These are phyloP conservation scores for Pseudorasbora parva DNA, from an alignment of 2,113 vertebrate species.

Conservation along the genomic window DNA sequence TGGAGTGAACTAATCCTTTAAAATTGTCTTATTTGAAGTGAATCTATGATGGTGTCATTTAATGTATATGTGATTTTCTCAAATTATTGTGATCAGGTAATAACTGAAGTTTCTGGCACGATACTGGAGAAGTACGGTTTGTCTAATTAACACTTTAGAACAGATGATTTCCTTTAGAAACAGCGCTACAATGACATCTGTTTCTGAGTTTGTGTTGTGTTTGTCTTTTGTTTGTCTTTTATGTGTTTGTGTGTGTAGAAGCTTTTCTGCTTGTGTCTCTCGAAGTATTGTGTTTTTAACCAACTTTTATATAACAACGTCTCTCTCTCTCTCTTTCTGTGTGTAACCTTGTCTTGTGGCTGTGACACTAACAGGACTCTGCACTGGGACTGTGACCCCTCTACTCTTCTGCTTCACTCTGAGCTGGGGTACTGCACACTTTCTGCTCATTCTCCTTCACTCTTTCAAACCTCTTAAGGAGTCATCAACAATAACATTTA, in stretches of 20 bases:
- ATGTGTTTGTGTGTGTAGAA: not conserved
- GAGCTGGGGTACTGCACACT: slow-evolving; percentile 98
- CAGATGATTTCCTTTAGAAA: not conserved
- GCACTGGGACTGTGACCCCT: slow-evolving; percentile 99
- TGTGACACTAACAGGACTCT: slow-evolving; percentile 97
- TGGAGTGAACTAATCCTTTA: too few relatives aligned
- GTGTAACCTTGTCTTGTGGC: slow-evolving; percentile 94
- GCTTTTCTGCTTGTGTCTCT: not conserved
- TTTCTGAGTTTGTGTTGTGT: not conserved
- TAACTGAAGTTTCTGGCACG: not conserved
- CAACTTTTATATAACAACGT: not conserved
- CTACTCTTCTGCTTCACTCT: slow-evolving; percentile 99
- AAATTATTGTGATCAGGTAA: not conserved
- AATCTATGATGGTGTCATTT: too few relatives aligned
- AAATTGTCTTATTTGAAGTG: too few relatives aligned
- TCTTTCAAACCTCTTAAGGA: not conserved
- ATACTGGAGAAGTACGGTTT: not conserved
- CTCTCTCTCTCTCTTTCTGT: slow-evolving; percentile 76
- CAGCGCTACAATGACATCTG: not conserved
- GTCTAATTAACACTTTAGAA: not conserved
- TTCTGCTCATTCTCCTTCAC: slow-evolving; percentile 79
- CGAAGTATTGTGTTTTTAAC: not conserved
- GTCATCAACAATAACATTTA: not conserved
- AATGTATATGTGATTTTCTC: not conserved
- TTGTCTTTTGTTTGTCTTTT: too few relatives aligned